Conservation (phyloP, 2,888 invertebrate genomes). For the Cataglyphis cursor region DNA sequence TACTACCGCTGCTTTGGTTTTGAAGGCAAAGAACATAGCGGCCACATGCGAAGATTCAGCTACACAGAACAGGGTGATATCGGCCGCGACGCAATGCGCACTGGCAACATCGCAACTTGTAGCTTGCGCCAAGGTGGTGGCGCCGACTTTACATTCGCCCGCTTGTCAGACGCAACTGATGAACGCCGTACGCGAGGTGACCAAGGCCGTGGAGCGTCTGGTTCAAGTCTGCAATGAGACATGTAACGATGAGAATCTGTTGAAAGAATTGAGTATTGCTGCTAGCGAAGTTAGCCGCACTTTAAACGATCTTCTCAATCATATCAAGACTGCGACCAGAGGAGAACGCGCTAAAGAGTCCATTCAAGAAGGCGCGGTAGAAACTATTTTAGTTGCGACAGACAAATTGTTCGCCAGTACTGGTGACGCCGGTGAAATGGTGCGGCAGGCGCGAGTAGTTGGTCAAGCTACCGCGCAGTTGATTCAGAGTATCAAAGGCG, state of each 20-base stretch:
- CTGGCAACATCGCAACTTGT: slow-evolving; percentile 99
- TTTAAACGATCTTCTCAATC: slow-evolving; percentile 95
- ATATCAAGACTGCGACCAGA: slow-evolving; percentile 92
- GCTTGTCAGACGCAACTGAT: slow-evolving; percentile 96
- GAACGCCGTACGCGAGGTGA: slow-evolving; percentile 97
- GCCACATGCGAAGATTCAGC: slow-evolving; percentile 94
- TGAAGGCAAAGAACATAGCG: slow-evolving; percentile 98
- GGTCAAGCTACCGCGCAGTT: slow-evolving; percentile 98
- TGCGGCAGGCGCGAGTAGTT: slow-evolving; percentile 95
- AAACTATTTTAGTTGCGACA: slow-evolving; percentile 95
- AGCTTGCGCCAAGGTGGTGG: slow-evolving; percentile 98
- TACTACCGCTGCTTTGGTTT: slow-evolving; percentile 97
- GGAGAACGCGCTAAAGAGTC: slow-evolving; percentile 90
- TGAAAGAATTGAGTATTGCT: slow-evolving; percentile 93
- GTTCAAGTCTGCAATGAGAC: slow-evolving; percentile 93
- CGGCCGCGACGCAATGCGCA: slow-evolving; percentile 98
- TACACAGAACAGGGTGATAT: slow-evolving; percentile 95
- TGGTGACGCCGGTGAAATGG: slow-evolving; percentile 97
- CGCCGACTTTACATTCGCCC: slow-evolving; percentile 93
- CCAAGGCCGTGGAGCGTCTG: slow-evolving; percentile 95
- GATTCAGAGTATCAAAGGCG: slow-evolving; percentile 97
- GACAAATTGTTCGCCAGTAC: slow-evolving; percentile 94
- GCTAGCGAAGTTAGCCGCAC: slow-evolving; percentile 96
- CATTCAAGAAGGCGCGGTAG: slow-evolving; percentile 92
- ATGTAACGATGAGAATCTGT: slow-evolving; percentile 90